Conservation (phyloP, 2,113 vertebrate species). For the Cranoglanis bouderius region DNA sequence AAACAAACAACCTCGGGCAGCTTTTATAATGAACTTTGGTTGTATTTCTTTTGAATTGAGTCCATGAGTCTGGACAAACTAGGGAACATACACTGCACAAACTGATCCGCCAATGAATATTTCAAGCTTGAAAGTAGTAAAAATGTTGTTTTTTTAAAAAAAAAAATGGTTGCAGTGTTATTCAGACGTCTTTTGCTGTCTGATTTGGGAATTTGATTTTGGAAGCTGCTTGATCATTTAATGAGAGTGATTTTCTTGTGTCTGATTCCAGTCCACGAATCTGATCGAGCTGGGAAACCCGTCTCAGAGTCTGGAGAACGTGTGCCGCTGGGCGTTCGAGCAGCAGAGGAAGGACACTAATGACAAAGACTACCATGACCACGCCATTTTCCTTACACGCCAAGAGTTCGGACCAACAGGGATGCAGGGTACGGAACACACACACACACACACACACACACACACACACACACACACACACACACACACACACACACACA, state of each 20-base stretch:
- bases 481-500: neutral
- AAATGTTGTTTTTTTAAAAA: too few relatives aligned
- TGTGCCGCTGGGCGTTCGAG: conserved; percentile 94
- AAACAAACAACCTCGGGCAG: neutral
- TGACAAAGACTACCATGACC: conserved; percentile 87
- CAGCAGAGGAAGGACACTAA: conserved; percentile 86
- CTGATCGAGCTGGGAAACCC: conserved; percentile 93
- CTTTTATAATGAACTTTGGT: conserved; percentile 3
- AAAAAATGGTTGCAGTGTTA: too few relatives aligned
- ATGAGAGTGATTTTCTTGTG: neutral
- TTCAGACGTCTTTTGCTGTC: neutral
- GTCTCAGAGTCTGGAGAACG: conserved; percentile 92
- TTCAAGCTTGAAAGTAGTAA: neutral
- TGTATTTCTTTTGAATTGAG: neutral
- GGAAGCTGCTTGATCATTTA: neutral
- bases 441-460: conserved; percentile 9
- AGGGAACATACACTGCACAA: too few relatives aligned
- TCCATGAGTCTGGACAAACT: neutral
- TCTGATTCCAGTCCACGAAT: conserved; percentile 74
- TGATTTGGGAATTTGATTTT: neutral
- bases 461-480: neutral
- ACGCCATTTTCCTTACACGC: conserved; percentile 92
- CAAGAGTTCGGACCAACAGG: conserved; percentile 95
- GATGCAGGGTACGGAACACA: conserved; percentile 84
- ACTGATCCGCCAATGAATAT: neutral